Conservation (phyloP, 2,113 vertebrate species). For the Panthera uncia region DNA sequence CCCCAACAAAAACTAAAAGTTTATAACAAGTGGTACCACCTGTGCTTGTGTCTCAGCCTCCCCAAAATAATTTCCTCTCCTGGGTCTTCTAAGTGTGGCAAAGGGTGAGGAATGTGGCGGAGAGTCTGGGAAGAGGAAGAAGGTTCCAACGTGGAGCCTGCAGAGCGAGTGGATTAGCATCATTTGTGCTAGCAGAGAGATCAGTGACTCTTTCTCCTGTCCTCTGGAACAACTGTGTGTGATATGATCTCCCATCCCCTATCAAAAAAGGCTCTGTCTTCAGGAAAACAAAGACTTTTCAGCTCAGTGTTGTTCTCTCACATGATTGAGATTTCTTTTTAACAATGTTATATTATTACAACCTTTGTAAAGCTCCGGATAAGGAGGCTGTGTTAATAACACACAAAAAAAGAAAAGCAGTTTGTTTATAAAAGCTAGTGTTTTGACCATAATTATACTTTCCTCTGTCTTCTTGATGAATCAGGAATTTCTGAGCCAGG, state of each 20-base stretch:
- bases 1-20: background rate
- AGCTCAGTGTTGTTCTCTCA: background rate
- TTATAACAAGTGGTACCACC: background rate
- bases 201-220: background rate
- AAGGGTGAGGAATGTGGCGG: background rate
- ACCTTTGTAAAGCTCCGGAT: background rate
- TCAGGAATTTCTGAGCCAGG: background rate
- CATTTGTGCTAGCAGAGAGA: background rate
- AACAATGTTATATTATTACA: constrained; percentile 49
- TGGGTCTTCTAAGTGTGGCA: background rate
- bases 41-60: background rate
- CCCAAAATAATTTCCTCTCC: background rate
- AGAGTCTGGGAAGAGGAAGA: background rate
- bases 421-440: constrained; percentile 31
- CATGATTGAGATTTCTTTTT: constrained; percentile 46
- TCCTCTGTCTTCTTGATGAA: constrained; percentile 33
- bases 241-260: background rate
- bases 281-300: constrained; percentile 66
- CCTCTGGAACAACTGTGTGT: background rate
- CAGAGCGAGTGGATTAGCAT: background rate
- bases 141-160: background rate
- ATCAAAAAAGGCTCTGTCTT: constrained; percentile 43
- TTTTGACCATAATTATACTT: constrained; percentile 44
- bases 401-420: constrained; percentile 48
- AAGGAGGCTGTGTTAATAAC: constrained; percentile 36